Base-by-base conservation (phyloP, 2,113 vertebrate genomes). In the Anser cygnoides region DNA sequence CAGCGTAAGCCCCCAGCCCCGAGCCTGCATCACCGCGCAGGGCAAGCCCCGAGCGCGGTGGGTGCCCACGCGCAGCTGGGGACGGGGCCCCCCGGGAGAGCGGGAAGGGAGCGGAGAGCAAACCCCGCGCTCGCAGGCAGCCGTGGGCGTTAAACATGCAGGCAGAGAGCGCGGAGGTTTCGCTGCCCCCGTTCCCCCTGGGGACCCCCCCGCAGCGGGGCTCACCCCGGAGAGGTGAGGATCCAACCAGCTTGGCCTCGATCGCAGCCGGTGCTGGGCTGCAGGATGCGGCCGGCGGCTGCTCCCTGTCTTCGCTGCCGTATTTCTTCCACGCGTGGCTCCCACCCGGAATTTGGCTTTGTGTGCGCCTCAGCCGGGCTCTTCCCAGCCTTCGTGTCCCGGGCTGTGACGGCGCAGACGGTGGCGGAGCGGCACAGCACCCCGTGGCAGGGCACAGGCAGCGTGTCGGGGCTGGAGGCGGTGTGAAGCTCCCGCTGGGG, bases 381-480 rank as follows among this genome's bases (percentile, higher is more conserved):
- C 57, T 62, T 82, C 9, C 31, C 11, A 0, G 54, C 78, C 78
- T 78, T 22, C 7, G 0, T 5, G 52, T 63, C 87, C 78, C 3
- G 5, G 17, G 26, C 0, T 26, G 86, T 90, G 92, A 66, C 95
- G 80, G 82, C 73, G 72, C 90, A 79, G 92, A 70, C 67, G 92
- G 8, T 90, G 91, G 1, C 5, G 9, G 85, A 95, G 82, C 16
- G 8, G 73, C 61, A 49, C 62, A 90, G 94, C 71, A 79, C 89
- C 20, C 92, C 67, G 78, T 29, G 66, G 84, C 92, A 95, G 95
- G 93, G 96, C 96, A 67, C 70, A 16, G 87, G 93, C 96, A 29
- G 87, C 62, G 84, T 10, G 28, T 52, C 46, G 81, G 96, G 78
- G 87, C 90, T 95, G 96, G 92, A 94, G 95, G 96, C 84, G 80